A percentile compares a stretch with the other conserved stretches of the same genome.
These are phyloP conservation scores for Cebidichthys violaceus DNA, from an alignment of 2,113 vertebrate species.

Conservation along the genomic window DNA sequence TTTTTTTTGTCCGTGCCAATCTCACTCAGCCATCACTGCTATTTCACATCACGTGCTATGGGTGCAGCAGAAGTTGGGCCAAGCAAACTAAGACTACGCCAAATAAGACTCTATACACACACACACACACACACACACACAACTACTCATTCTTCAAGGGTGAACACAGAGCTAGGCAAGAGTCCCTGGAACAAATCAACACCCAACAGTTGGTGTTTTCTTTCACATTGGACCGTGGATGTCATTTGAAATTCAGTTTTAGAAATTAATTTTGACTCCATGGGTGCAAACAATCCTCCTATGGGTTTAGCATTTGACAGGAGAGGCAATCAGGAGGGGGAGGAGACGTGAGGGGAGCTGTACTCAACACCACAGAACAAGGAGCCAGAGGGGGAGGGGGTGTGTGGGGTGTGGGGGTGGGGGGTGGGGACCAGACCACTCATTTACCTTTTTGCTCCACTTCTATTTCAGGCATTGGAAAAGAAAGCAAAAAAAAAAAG, in stretches of 20 bases:
- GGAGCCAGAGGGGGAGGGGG: constrained; percentile 82
- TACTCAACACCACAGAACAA: constrained; percentile 84
- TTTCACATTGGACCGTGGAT: constrained; percentile 58
- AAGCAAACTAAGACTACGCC: constrained; percentile 74
- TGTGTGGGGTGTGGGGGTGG: constrained; percentile 81
- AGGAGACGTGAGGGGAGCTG: constrained; percentile 65
- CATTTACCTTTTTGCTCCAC: constrained; percentile 99
- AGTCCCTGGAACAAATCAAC: constrained; percentile 69
- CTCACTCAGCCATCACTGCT: constrained; percentile 83
- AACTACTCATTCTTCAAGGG: constrained; percentile 60
- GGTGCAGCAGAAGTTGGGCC: constrained; percentile 73
- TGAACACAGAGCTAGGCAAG: constrained; percentile 46
- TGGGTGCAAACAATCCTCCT: constrained; percentile 79
- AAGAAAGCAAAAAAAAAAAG: constrained; percentile 90
- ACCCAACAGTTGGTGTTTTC: constrained; percentile 60
- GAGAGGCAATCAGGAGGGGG: constrained; percentile 70
- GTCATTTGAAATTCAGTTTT: constrained; percentile 69
- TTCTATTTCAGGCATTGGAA: constrained; percentile 99
- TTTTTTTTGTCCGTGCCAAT: constrained; percentile 55
- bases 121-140: constrained; percentile 19
- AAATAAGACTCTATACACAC: constrained; percentile 57
- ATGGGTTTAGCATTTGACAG: constrained; percentile 73
- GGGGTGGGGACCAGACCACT: constrained; percentile 86
- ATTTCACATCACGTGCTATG: constrained; percentile 78
- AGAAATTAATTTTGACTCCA: constrained; percentile 71